Conservation (phyloP, 92 coral and sea anemone genomes). For the Palythoa grandiflora region DNA sequence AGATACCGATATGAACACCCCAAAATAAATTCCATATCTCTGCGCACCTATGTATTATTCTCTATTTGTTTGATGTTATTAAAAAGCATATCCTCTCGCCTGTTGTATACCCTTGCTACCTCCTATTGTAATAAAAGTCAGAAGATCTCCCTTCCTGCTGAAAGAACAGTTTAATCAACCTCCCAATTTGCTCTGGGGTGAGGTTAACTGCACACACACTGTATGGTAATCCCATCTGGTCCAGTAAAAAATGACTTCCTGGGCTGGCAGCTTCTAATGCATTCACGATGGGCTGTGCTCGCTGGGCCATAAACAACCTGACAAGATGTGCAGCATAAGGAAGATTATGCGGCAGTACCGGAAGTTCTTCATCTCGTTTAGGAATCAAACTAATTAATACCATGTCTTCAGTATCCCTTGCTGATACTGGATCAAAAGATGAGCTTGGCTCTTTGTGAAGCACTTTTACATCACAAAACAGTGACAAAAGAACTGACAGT, state of each 20-base stretch:
- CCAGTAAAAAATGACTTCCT: conserved; percentile 79
- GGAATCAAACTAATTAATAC: conserved; percentile 83
- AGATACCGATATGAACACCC: too few relatives aligned
- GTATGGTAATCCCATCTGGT: conserved; percentile 65
- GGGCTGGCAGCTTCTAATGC: conserved; percentile 89
- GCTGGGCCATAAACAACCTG: conserved; percentile 83
- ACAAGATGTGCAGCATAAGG: conserved; percentile 86
- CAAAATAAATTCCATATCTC: too few relatives aligned
- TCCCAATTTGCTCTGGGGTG: conserved; percentile 72
- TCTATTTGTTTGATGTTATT: too few relatives aligned
- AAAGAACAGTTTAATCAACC: conserved; percentile 78
- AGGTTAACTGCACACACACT: conserved; percentile 75
- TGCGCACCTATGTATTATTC: too few relatives aligned
- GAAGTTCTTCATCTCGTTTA: conserved; percentile 66
- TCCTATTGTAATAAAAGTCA: conserved; percentile 70
- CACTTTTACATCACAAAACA: conserved; percentile 83
- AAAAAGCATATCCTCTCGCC: too few relatives aligned
- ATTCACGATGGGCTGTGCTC: conserved; percentile 73
- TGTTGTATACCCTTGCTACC: neutral
- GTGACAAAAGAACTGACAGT: conserved; percentile 79
- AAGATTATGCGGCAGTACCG: neutral
- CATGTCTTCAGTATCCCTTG: conserved; percentile 68
- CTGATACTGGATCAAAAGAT: conserved; percentile 81
- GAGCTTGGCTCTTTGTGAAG: conserved; percentile 80
- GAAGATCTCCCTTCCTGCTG: conserved; percentile 84